Evolutionary conservation across 2,888 invertebrate species (phyloP).

Genomic region (Dynastes tityus): DNA sequence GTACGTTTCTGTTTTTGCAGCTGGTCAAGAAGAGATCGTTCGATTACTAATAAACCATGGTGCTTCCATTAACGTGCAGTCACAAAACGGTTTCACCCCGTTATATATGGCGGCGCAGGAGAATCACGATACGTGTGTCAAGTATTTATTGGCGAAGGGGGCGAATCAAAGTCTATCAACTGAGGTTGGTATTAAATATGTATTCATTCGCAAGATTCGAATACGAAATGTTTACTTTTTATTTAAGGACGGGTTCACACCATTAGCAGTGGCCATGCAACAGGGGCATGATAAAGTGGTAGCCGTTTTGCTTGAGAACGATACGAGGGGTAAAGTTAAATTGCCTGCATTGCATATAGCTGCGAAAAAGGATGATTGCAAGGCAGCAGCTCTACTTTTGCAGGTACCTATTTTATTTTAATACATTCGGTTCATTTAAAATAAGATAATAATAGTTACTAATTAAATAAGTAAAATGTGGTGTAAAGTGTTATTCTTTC

Average conservation of each 20-base stretch:
- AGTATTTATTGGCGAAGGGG: conserved; percentile 90
- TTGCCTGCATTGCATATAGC: conserved; percentile 98
- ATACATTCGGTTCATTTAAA: neutral
- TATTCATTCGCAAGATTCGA: neutral
- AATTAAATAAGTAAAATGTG: too few relatives aligned
- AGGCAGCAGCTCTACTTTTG: conserved; percentile 92
- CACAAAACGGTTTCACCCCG: conserved; percentile 97
- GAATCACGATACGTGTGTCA: conserved; percentile 94
- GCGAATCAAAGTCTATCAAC: conserved; percentile 98
- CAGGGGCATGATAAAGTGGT: conserved; percentile 98
- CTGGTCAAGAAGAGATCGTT: conserved; percentile 96
- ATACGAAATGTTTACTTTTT: conserved; percentile 36
- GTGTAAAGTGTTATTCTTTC: conserved; percentile 4
- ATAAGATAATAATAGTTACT: neutral
- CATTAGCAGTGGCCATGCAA: conserved; percentile 98
- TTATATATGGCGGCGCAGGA: conserved; percentile 99
- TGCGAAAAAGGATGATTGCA: conserved; percentile 98
- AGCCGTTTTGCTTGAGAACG: conserved; percentile 94
- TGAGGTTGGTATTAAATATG: conserved; percentile 76
- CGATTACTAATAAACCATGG: conserved; percentile 91
- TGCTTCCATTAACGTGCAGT: conserved; percentile 97
- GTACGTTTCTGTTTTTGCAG: conserved; percentile 67
- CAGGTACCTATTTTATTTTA: conserved; percentile 73
- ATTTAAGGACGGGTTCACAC: conserved; percentile 95
- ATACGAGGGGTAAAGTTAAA: conserved; percentile 95